A percentile compares a stretch with the other conserved stretches of the same genome.
Conservation (phyloP, 1,140 invertebrate species). For the Macrostomum lignano region DNA sequence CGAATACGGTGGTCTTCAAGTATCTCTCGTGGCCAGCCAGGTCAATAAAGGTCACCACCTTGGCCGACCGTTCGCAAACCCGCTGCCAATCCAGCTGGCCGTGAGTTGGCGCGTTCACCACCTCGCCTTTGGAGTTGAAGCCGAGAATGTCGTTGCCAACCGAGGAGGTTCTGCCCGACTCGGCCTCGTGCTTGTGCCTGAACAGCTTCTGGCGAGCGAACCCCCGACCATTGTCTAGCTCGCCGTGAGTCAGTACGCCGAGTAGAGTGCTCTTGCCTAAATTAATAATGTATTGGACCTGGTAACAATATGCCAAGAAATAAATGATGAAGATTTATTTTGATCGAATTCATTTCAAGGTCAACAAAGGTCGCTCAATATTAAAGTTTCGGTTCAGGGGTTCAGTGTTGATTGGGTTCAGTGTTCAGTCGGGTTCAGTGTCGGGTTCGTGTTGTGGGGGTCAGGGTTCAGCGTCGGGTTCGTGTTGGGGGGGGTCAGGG, state of each 20-base stretch:
- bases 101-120: constrained; percentile 79
- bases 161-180: constrained; percentile 82
- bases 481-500: too few relatives aligned
- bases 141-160: constrained; percentile 96
- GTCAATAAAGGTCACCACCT: constrained; percentile 95
- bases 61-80: constrained; percentile 85
- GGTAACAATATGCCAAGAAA: too few relatives aligned
- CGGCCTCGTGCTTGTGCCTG: constrained; percentile 91
- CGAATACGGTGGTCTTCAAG: constrained; percentile 91
- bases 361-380: too few relatives aligned
- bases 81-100: constrained; percentile 83
- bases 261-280: constrained; percentile 81
- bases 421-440: too few relatives aligned
- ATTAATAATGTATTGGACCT: too few relatives aligned
- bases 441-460: too few relatives aligned
- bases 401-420: too few relatives aligned
- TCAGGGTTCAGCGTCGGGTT: too few relatives aligned
- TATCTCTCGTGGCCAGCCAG: constrained; percentile 92
- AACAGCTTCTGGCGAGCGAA: constrained; percentile 60
- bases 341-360: too few relatives aligned
- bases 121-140: constrained; percentile 46
- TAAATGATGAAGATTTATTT: too few relatives aligned
- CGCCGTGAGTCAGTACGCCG: constrained; percentile 84
- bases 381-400: too few relatives aligned
- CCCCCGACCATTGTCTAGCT: constrained; percentile 84